phyloP scores from a whole-genome alignment of 2,113 vertebrate genomes.

The Odontophorus gujanensis region DNA sequence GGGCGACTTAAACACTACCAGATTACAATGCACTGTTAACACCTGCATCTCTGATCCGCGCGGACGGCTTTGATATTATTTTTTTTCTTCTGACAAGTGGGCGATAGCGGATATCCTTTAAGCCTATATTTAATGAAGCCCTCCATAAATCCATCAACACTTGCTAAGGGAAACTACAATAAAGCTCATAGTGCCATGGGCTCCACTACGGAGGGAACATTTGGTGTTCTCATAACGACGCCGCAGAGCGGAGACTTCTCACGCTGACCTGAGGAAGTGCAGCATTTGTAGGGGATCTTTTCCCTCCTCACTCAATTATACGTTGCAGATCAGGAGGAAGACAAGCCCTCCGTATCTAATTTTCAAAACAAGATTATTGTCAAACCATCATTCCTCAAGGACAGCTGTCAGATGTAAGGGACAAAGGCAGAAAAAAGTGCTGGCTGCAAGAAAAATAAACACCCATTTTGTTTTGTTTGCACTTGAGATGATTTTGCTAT shows the following conservation, averaged over 20 bases:
- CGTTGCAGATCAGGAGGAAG: neutral
- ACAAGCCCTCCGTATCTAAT: neutral
- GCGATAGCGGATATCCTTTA: slow-evolving; percentile 77
- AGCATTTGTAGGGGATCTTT: neutral
- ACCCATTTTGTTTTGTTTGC: neutral
- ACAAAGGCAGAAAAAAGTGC: neutral
- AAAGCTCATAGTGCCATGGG: slow-evolving; percentile 53
- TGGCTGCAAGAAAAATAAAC: neutral
- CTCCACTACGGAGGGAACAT: neutral
- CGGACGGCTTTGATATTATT: slow-evolving; percentile 65
- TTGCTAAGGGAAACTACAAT: slow-evolving; percentile 68
- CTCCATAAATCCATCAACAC: slow-evolving; percentile 78
- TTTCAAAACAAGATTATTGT: neutral
- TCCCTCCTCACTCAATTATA: neutral
- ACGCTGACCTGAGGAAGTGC: slow-evolving; percentile 19
- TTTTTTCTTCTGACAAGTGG: slow-evolving; percentile 61
- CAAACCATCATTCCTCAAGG: neutral
- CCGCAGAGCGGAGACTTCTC: slow-evolving; percentile 15
- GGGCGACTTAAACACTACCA: slow-evolving; percentile 63
- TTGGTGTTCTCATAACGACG: slow-evolving; percentile 50
- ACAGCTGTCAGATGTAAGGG: neutral
- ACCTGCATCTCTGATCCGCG: slow-evolving; percentile 62
- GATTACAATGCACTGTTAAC: slow-evolving; percentile 62
- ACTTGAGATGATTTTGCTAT: neutral
- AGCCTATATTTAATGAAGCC: slow-evolving; percentile 76